Base-by-base conservation (phyloP, 2,888 invertebrate genomes). In the Nomada ferruginata region DNA sequence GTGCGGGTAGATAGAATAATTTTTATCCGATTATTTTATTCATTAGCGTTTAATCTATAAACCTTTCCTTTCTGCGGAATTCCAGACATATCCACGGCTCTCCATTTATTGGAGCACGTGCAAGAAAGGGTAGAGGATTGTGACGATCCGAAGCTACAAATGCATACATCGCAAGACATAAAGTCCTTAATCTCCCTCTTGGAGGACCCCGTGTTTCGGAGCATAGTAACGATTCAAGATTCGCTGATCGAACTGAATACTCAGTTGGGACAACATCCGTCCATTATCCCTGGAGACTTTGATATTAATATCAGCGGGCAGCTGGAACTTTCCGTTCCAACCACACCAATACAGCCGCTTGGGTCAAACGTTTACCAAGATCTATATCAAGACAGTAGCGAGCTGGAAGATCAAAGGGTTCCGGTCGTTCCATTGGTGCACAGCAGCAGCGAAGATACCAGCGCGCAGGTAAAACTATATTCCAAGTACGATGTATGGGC, bases 281-380 rank as follows among this genome's bases (percentile, higher is more conserved):
- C 98, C 26, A 98, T 98, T 92, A 94, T 98, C 83, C 98, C 98
- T 60, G 97, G 97, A 69, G 98, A 98, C 94, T 99, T 99, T 94
- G 98, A 98, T 92, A 98, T 99, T 75, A 97, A 97, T 88, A 96
- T 97, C 63, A 96, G 97, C 87, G 97, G 97, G 91, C 92, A 93
- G 63, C 73, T 93, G 61, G 92, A 93, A 68, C 86, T 93, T 10
- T 93, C 93, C 3, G 91, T 93, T 64, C 93, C 93, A 2, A 93
- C 76, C 65, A 91, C 92, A 11, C 90, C 93, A 3, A 88, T 91
- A 9, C 93, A 92, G 76, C 90, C 92, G 0, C 87, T 92, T 9
- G 92, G 91, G 13, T 91, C 90, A 47, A 92, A 90, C 69, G 90
- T 92, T 82, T 93, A 92, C 79, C 92, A 91, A 74, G 93, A 93